Evolutionary conservation across 2,113 vertebrate species (phyloP), one percentile per base, ranked within the genome.

Genomic region (Neolamprologus tretocephalus): DNA sequence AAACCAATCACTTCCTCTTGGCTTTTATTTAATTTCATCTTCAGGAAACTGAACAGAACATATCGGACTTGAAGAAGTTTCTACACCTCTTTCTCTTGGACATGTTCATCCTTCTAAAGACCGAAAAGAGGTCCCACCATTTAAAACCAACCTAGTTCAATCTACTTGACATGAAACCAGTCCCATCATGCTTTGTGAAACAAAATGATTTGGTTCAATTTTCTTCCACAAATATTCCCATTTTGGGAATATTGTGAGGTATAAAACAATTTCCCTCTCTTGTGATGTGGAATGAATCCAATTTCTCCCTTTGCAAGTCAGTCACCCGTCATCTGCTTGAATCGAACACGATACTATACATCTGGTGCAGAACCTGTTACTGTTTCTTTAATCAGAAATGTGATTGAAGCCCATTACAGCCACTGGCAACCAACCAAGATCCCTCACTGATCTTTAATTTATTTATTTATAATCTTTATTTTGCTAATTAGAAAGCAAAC

Each of bases 361-460:
- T 47, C 40, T 49, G 71, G 6, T 35, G 31, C 78, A 80, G 31
- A 80, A 80, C 5, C 8, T 54, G 49, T 80, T 53, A 9, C 47
- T 10, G 19, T 54, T 80, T 81, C 53, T 57, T 16, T 37, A 42
- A 57, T 23, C 21, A 6, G 53, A 40, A 75, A 49, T 75, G 42
- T 49, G 9, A 75, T 28, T 28, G 14, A 11, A 75, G 40, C 71
- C 23, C n/a, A 3, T 71, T 71, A 9, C 66, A 71, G 33, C n/a
- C 66, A 3, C 89, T 94, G 90, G 91, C 92, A 75, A 94, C 95
- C 82, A 94, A 90, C 90, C 95, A 94, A 23, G 71, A 94, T 63
- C 94, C 93, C 14, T 95, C 94, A 4, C 91, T 92, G 11, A 63
- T 1, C 55, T 94, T 33, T 63, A 84, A 93, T 95, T 37, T 1